Evolutionary conservation across 2,888 invertebrate species (phyloP), one percentile per base, ranked within the genome.

Genomic region (Nysson spinosus): DNA sequence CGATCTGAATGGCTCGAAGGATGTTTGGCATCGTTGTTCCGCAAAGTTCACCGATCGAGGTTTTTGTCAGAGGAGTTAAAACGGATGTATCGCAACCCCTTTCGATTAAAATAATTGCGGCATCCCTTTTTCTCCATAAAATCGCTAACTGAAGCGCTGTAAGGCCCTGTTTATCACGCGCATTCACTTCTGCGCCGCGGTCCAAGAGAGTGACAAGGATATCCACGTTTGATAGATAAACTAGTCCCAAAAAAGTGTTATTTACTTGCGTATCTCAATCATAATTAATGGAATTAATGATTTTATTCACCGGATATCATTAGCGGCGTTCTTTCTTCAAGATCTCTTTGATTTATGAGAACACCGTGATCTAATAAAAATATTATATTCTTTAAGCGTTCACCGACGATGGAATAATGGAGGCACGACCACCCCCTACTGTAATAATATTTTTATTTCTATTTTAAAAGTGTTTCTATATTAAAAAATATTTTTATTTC

Each of bases 341-440:
- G 20, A 49, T 80, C 78, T 17, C 30, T 30, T 3, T 60, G 60
- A 51, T 77, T 49, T 4, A 75, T 34, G 1, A 39, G 14, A 2
- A 58, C 30, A 9, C 69, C 66, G 1, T 17, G 12, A 9, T 79
- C 61, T 20, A 80, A 42, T 4, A 80, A 61, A 12, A 52, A 49
- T 1, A 6, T 9, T 2, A 80, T 63, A 24, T 79, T 80, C 34
- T 46, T 49, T 11, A 54, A 43, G 26, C 67, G 61, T 20, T 68
- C 66, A 4, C 77, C 79, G 4, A 69, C 62, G 9, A 80, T 52
- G 0, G 80, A 79, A n/a, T 79, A 71, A 5, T 63, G 66, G 5
- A 80, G 67, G 20, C 73, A 71, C 40, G 61, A 74, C 79, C 79
- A 78, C 4, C 77, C 78, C 19, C 73, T 67, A 9, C 80, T 80